Percentiles rank a stretch among this genome's conserved stretches.
phyloP scores from a whole-genome alignment of 2,888 invertebrate genomes.

The Oscheius sp. region DNA sequence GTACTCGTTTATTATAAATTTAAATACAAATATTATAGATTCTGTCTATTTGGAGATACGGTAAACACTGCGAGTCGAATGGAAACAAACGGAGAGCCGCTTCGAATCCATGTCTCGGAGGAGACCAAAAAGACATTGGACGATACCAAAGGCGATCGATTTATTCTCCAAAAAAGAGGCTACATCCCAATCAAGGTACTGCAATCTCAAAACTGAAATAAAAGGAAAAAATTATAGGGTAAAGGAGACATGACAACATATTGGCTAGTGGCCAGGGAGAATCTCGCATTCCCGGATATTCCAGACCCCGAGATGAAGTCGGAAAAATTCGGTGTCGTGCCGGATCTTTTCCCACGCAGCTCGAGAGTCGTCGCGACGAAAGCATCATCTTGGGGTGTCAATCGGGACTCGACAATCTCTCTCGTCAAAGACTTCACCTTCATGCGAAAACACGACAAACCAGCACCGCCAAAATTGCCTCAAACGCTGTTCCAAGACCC shows the following conservation, averaged over 20 bases:
- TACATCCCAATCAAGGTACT: slow-evolving; percentile 50
- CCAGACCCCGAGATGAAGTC: neutral
- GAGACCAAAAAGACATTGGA: slow-evolving; percentile 58
- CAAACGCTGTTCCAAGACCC: slow-evolving; percentile 28
- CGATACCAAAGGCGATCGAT: slow-evolving; percentile 42
- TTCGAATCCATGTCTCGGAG: slow-evolving; percentile 71
- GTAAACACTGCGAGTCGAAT: slow-evolving; percentile 75
- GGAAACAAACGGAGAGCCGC: slow-evolving; percentile 84
- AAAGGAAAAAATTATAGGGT: slow-evolving; percentile 51
- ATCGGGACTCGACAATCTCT: slow-evolving; percentile 22
- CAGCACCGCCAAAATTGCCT: neutral
- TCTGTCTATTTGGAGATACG: slow-evolving; percentile 74
- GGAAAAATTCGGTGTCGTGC: slow-evolving; percentile 20
- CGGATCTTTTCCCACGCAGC: slow-evolving; percentile 65
- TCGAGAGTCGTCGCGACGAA: slow-evolving; percentile 23
- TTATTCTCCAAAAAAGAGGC: slow-evolving; percentile 69
- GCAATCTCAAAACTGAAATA: slow-evolving; percentile 50
- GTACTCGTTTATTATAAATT: too few relatives aligned
- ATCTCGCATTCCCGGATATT: slow-evolving; percentile 57
- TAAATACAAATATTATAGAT: neutral
- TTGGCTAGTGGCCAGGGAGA: slow-evolving; percentile 66
- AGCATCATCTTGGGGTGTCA: slow-evolving; percentile 46
- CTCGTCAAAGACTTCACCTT: slow-evolving; percentile 15
- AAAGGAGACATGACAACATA: slow-evolving; percentile 73
- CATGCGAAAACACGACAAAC: slow-evolving; percentile 24